phyloP scores from a whole-genome alignment of 2,888 invertebrate genomes.

The Leucophenga maculata region DNA sequence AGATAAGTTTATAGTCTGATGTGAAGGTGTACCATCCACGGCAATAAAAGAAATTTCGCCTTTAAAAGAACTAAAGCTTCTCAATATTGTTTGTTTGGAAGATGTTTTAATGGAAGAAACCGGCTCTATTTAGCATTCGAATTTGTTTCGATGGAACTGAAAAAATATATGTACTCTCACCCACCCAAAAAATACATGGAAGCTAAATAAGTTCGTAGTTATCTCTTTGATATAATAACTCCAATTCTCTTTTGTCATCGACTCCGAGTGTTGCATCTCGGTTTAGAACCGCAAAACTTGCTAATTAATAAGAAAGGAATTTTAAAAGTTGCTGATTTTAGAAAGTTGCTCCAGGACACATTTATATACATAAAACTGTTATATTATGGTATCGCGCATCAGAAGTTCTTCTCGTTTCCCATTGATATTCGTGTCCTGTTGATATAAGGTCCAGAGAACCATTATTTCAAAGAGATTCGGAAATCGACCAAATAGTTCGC shows the following conservation, averaged over 20 bases:
- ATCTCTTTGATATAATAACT: slow-evolving; percentile 85
- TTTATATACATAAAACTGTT: slow-evolving; percentile 95
- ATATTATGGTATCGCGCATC: slow-evolving; percentile 99
- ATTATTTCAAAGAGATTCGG: slow-evolving; percentile 97
- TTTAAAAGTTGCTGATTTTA: slow-evolving; percentile 99
- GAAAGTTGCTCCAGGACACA: slow-evolving; percentile 92
- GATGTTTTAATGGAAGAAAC: too few relatives aligned
- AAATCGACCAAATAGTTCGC: slow-evolving; percentile 97
- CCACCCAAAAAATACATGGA: slow-evolving; percentile 84
- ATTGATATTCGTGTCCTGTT: slow-evolving; percentile 92
- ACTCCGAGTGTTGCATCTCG: slow-evolving; percentile 90
- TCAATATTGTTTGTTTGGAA: too few relatives aligned
- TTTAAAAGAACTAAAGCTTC: too few relatives aligned
- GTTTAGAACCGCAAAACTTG: slow-evolving; percentile 97
- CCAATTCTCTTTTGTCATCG: slow-evolving; percentile 94
- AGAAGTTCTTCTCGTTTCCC: slow-evolving; percentile 92
- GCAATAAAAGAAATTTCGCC: too few relatives aligned
- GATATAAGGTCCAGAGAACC: slow-evolving; percentile 98
- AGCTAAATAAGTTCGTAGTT: too few relatives aligned
- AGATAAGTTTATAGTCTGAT: too few relatives aligned
- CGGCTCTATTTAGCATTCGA: slow-evolving; percentile 79
- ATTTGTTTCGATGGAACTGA: slow-evolving; percentile 96
- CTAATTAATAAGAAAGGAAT: slow-evolving; percentile 91
- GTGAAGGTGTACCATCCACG: too few relatives aligned
- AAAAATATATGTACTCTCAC: slow-evolving; percentile 93